Evolutionary conservation across 2,888 invertebrate species (phyloP).

Genomic region (Pollenia amentaria): DNA sequence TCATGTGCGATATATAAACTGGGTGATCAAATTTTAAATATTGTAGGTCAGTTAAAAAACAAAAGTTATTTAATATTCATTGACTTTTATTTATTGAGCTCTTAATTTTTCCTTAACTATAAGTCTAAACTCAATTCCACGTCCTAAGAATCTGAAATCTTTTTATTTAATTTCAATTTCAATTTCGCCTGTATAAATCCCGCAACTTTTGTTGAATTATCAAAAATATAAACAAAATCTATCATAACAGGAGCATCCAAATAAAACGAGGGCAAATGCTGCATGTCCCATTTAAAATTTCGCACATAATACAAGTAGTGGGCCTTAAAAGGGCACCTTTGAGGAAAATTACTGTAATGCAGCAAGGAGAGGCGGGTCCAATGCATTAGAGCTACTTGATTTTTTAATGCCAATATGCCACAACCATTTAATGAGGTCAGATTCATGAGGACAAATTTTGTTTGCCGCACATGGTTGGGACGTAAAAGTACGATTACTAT

Average conservation of each 20-base stretch:
- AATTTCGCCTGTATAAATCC: slow-evolving; percentile 44
- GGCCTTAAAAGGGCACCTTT: slow-evolving; percentile 70
- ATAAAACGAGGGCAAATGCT: slow-evolving; percentile 72
- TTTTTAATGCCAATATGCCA: slow-evolving; percentile 72
- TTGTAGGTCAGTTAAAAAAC: no score
- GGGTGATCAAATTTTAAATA: no score
- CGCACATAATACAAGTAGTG: slow-evolving; percentile 72
- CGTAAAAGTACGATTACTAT: slow-evolving; percentile 72
- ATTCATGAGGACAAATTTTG: slow-evolving; percentile 68
- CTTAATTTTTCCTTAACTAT: no score
- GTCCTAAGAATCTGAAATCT: not conserved
- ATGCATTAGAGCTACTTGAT: slow-evolving; percentile 75
- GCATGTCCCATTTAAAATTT: slow-evolving; percentile 73
- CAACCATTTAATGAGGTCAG: slow-evolving; percentile 74
- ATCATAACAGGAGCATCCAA: slow-evolving; percentile 62
- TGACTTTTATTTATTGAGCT: no score
- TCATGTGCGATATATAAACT: no score
- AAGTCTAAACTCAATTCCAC: no score
- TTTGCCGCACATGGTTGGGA: not conserved
- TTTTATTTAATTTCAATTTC: slow-evolving; percentile 56
- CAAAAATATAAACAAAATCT: slow-evolving; percentile 53
- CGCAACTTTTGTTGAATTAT: slow-evolving; percentile 16
- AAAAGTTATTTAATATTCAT: no score
- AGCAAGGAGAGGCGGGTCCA: slow-evolving; percentile 71
- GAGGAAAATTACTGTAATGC: slow-evolving; percentile 72